Evolutionary conservation across 2,888 invertebrate species (phyloP).

Genomic region (Cotesia congregata): DNA sequence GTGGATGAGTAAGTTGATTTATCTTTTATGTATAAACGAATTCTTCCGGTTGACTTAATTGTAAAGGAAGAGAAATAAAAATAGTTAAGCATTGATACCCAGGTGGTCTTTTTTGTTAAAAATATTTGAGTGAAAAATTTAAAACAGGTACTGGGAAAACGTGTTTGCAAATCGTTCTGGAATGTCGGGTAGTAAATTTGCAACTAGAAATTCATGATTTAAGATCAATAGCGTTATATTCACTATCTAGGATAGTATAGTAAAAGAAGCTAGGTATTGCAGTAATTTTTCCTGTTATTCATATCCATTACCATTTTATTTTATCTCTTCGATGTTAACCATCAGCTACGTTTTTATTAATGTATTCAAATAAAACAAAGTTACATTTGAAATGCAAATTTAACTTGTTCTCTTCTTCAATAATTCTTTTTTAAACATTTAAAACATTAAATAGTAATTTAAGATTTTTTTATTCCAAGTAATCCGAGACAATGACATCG

Average conservation of each 20-base stretch:
- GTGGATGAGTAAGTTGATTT: not conserved
- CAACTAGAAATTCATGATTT: not conserved
- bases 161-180: not conserved
- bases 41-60: not conserved
- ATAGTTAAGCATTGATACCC: not conserved
- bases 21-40: not conserved
- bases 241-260: not conserved
- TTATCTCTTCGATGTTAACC: not conserved
- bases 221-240: not conserved
- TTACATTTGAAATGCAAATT: not conserved
- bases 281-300: not conserved
- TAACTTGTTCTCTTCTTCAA: not conserved
- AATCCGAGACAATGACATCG: constrained; percentile 67
- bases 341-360: not conserved
- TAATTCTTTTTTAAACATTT: not conserved
- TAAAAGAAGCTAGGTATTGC: not conserved
- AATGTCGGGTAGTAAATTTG: not conserved
- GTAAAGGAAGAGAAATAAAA: not conserved
- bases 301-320: not conserved
- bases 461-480: constrained; percentile 8
- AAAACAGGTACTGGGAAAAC: not conserved
- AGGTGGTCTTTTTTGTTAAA: not conserved
- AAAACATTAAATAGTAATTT: not conserved
- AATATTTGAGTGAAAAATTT: not conserved
- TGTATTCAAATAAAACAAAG: not conserved